These are phyloP conservation scores for Morone chrysops DNA, from an alignment of 2,113 vertebrate genomes.

Conservation along the genomic window DNA sequence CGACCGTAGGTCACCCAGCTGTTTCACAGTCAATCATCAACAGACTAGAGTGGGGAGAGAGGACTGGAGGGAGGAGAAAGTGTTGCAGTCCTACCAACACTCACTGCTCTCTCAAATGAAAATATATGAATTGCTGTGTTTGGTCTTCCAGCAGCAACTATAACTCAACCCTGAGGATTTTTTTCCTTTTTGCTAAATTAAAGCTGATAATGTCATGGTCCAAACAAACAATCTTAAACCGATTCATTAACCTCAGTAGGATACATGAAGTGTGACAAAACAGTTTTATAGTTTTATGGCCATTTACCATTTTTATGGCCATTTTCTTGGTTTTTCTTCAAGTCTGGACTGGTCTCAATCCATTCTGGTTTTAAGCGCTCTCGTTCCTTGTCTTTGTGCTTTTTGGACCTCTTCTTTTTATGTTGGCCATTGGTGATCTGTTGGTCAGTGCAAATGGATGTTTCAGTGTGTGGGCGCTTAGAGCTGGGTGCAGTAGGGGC, in stretches of 20 bases:
- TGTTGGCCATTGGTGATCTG: conserved; percentile 76
- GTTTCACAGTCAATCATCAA: conserved; percentile 83
- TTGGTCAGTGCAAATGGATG: conserved; percentile 71
- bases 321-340: conserved; percentile 80
- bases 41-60: conserved; percentile 45
- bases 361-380: conserved; percentile 83
- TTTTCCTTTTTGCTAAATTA: neutral
- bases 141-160: conserved; percentile 12
- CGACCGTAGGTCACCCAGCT: conserved; percentile 80
- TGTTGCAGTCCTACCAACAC: conserved; percentile 20
- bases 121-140: conserved; percentile 12
- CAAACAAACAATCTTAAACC: neutral
- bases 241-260: neutral
- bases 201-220: conserved; percentile 4
- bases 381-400: conserved; percentile 85
- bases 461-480: conserved; percentile 63
- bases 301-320: neutral
- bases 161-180: neutral
- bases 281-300: conserved; percentile 6
- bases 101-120: conserved; percentile 20
- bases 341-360: conserved; percentile 78
- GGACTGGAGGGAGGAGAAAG: neutral
- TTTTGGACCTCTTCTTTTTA: conserved; percentile 85
- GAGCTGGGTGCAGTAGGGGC: conserved; percentile 51
- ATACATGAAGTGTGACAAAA: neutral